Percentiles rank a stretch among this genome's conserved stretches.
These are phyloP conservation scores for Acronicta aceris DNA, from an alignment of 2,888 invertebrate genomes.

Conservation along the genomic window DNA sequence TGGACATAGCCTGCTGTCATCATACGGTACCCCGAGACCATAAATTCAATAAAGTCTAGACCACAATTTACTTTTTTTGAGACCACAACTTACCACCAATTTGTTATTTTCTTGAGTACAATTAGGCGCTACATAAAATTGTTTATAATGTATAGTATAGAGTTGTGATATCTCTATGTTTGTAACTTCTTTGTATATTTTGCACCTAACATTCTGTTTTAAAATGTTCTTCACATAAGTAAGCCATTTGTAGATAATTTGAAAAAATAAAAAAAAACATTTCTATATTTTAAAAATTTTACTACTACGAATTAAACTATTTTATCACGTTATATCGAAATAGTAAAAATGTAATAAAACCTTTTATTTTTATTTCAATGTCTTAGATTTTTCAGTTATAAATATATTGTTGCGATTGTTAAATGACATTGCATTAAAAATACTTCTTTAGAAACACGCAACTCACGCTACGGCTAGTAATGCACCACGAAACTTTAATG, in stretches of 20 bases:
- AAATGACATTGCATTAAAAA: constrained; percentile 41
- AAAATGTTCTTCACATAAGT: no score
- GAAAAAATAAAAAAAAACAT: no score
- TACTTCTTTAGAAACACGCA: constrained; percentile 61
- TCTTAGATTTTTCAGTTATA: constrained; percentile 16
- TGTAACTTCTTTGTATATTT: background rate
- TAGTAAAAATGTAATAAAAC: no score
- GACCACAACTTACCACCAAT: constrained; percentile 13
- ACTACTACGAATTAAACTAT: no score
- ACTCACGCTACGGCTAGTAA: constrained; percentile 61
- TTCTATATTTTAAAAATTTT: no score
- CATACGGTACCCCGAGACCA: constrained; percentile 16
- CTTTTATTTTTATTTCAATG: no score
- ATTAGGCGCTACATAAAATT: background rate
- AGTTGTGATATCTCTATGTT: background rate
- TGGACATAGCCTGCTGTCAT: constrained; percentile 9
- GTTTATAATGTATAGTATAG: background rate
- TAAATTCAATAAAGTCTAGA: constrained; percentile 51
- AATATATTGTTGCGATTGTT: constrained; percentile 32
- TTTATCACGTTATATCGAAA: no score
- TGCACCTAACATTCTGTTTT: no score
- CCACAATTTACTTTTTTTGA: constrained; percentile 31
- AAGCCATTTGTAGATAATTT: no score
- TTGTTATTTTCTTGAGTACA: constrained; percentile 1
- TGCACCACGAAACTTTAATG: constrained; percentile 75